phyloP scores from a whole-genome alignment of 1,140 invertebrate genomes.

The Ooceraea biroi region DNA sequence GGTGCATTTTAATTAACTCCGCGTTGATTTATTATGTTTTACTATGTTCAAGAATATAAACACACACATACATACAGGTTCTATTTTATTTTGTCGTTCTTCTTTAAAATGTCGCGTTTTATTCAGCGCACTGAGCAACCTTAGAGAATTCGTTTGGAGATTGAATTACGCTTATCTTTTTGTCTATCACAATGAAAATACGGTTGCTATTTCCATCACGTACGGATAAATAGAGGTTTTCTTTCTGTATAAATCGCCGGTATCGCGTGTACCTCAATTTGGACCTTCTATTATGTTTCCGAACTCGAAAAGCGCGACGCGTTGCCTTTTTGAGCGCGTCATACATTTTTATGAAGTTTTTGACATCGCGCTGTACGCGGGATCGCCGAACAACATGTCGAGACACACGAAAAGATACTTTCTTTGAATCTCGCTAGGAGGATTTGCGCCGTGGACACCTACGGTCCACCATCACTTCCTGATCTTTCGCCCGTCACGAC shows the following conservation, averaged over 20 bases:
- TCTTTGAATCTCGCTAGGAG: background rate
- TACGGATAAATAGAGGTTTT: background rate
- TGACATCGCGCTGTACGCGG: background rate
- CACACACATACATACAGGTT: no score
- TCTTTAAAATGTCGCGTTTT: no score
- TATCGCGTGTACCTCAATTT: background rate
- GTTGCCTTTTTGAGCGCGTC: slow-evolving; percentile 13
- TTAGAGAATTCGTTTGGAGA: no score
- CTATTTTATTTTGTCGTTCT: no score
- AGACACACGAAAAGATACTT: background rate
- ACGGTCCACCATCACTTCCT: background rate
- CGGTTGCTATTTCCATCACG: background rate
- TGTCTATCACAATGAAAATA: background rate
- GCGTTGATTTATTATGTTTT: background rate
- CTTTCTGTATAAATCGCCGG: background rate
- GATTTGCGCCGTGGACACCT: background rate
- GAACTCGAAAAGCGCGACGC: slow-evolving; percentile 10
- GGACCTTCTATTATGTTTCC: background rate
- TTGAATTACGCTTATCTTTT: background rate
- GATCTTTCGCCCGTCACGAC: background rate
- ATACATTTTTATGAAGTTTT: slow-evolving; percentile 54
- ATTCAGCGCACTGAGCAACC: no score
- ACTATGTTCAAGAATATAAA: no score
- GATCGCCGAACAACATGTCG: slow-evolving; percentile 5
- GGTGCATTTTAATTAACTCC: background rate